Evolutionary conservation across 64 coral and sea anemone species (phyloP).

Genomic region (Astreopora myriophthalma): DNA sequence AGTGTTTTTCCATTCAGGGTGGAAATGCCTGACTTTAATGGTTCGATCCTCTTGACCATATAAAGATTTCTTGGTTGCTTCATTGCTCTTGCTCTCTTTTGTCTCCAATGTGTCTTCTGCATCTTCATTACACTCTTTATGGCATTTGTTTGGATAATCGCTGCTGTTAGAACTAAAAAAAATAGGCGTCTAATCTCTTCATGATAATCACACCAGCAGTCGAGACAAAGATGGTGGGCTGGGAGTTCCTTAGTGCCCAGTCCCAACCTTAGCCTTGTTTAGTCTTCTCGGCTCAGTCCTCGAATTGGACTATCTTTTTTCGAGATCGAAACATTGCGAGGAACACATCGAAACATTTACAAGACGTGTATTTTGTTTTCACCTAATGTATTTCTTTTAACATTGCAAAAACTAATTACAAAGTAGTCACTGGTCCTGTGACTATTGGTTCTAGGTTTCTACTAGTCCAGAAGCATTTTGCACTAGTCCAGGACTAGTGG

Average conservation of each 20-base stretch:
- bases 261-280: slow-evolving; percentile 41
- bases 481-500: too few species aligned
- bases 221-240: slow-evolving; percentile 38
- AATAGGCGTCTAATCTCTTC: slow-evolving; percentile 37
- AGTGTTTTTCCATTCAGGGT: slow-evolving; percentile 40
- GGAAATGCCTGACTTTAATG: slow-evolving; percentile 2
- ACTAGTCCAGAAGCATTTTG: slow-evolving; percentile 34
- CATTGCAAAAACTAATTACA: background rate
- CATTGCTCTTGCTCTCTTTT: slow-evolving; percentile 7
- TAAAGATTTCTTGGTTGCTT: slow-evolving; percentile 29
- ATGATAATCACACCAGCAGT: slow-evolving; percentile 39
- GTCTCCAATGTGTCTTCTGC: slow-evolving; percentile 6
- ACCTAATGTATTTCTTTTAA: background rate
- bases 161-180: slow-evolving; percentile 44
- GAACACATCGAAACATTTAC: too few species aligned
- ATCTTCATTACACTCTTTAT: slow-evolving; percentile 6
- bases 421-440: slow-evolving; percentile 48
- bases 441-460: slow-evolving; percentile 34
- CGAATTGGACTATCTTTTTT: background rate
- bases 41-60: background rate
- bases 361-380: background rate
- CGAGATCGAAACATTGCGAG: background rate
- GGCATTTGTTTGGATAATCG: slow-evolving; percentile 36
- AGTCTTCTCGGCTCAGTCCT: slow-evolving; percentile 16
- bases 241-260: slow-evolving; percentile 34